phyloP scores from a whole-genome alignment of 2,888 invertebrate genomes.

The Drosophila nigricruria region DNA sequence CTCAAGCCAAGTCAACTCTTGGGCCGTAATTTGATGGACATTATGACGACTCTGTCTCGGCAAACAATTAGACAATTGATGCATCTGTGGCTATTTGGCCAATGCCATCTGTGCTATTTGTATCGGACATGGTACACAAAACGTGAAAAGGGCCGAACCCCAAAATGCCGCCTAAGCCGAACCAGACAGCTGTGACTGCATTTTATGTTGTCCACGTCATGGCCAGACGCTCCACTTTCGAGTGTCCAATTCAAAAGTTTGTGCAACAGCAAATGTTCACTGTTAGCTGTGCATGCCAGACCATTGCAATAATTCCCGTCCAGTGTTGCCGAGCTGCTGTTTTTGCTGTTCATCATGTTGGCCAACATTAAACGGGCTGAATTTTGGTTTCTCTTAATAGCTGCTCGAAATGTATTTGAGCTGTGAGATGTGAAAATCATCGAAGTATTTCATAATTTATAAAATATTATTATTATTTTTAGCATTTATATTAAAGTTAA shows the following conservation, averaged over 20 bases:
- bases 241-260: conserved; percentile 64
- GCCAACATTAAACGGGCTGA: conserved; percentile 11
- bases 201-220: conserved; percentile 71
- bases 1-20: conserved; percentile 6
- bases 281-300: conserved; percentile 21
- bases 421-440: neutral
- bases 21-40: conserved; percentile 68
- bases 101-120: conserved; percentile 57
- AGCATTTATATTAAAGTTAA: neutral
- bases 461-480: neutral
- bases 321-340: conserved; percentile 29
- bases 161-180: conserved; percentile 24
- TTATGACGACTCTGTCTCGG: conserved; percentile 78
- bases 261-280: conserved; percentile 46
- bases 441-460: neutral
- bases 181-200: conserved; percentile 44
- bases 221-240: conserved; percentile 50
- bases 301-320: conserved; percentile 5
- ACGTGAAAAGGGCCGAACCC: conserved; percentile 70
- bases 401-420: conserved; percentile 13
- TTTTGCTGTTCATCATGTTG: conserved; percentile 49
- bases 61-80: conserved; percentile 80
- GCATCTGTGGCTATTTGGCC: conserved; percentile 63
- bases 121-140: conserved; percentile 44
- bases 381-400: conserved; percentile 4